These are phyloP conservation scores for Ascidia mentula DNA, from an alignment of 23 tunicate genomes.

Conservation along the genomic window DNA sequence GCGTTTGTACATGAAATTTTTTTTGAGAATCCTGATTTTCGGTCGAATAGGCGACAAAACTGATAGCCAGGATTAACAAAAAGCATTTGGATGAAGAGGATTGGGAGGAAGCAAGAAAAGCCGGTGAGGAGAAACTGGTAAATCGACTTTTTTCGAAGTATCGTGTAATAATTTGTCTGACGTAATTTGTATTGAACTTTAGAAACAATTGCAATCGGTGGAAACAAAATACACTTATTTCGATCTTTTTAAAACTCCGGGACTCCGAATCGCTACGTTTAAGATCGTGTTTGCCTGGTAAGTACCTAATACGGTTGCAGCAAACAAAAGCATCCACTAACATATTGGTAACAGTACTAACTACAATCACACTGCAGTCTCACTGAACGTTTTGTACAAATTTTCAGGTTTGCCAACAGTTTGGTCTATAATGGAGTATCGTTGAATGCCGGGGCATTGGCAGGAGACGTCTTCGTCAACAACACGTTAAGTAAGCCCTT, in stretches of 20 bases:
- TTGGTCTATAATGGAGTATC: conserved; percentile 38
- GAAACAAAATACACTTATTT: conserved; percentile 8
- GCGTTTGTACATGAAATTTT: neutral
- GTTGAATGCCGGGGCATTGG: conserved; percentile 38
- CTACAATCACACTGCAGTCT: too few species aligned
- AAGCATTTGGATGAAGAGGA: conserved; percentile 24
- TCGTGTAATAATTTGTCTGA: neutral
- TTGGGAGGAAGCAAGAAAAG: conserved; percentile 39
- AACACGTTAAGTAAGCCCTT: conserved; percentile 31
- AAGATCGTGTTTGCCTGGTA: conserved; percentile 67
- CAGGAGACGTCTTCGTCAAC: conserved; percentile 38
- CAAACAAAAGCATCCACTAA: neutral
- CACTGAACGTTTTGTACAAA: neutral
- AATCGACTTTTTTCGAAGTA: too few species aligned
- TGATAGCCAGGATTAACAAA: conserved; percentile 31
- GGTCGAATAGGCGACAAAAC: conserved; percentile 12
- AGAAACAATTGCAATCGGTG: neutral
- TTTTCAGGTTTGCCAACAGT: conserved; percentile 43
- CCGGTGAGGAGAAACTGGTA: conserved; percentile 15
- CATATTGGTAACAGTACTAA: neutral
- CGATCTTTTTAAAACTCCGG: conserved; percentile 45
- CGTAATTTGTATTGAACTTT: neutral
- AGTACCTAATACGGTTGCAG: neutral
- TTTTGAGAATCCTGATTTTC: neutral
- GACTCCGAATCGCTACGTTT: conserved; percentile 35